Conservation (phyloP, 2,113 vertebrate genomes). For the Podarcis cretensis region DNA sequence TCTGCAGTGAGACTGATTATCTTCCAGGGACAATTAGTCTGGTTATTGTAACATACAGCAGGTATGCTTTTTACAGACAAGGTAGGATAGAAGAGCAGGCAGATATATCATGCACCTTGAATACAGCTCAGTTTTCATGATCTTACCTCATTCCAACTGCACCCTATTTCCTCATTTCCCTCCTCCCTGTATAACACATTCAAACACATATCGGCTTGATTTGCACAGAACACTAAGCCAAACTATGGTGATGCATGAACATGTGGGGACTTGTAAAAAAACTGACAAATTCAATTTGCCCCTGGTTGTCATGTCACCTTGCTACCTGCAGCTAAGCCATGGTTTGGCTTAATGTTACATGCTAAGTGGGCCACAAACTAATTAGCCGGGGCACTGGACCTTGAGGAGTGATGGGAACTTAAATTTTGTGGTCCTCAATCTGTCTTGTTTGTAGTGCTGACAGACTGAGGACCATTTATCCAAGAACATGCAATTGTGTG, state of each 20-base stretch:
- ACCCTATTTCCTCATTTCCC: not conserved
- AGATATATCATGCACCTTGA: not conserved
- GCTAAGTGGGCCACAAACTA: not conserved
- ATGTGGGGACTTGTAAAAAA: no score
- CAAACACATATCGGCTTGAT: not conserved
- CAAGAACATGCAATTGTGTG: not conserved
- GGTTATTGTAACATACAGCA: not conserved
- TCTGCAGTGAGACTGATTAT: no score
- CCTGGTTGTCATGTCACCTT: no score
- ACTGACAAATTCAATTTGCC: no score
- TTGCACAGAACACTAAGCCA: no score
- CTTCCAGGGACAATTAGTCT: not conserved
- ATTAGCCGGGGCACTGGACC: not conserved
- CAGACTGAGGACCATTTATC: not conserved
- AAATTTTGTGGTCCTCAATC: not conserved
- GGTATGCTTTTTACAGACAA: not conserved
- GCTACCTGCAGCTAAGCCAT: no score
- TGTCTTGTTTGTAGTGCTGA: not conserved
- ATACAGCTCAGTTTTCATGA: not conserved
- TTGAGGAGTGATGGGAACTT: not conserved
- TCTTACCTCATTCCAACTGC: not conserved
- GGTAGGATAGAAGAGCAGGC: no score
- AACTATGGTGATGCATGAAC: no score
- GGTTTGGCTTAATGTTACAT: no score
- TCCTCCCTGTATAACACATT: not conserved